A percentile compares a stretch with the other conserved stretches of the same genome.
phyloP scores from a whole-genome alignment of 2,888 invertebrate species.

The Ctena decussata region DNA sequence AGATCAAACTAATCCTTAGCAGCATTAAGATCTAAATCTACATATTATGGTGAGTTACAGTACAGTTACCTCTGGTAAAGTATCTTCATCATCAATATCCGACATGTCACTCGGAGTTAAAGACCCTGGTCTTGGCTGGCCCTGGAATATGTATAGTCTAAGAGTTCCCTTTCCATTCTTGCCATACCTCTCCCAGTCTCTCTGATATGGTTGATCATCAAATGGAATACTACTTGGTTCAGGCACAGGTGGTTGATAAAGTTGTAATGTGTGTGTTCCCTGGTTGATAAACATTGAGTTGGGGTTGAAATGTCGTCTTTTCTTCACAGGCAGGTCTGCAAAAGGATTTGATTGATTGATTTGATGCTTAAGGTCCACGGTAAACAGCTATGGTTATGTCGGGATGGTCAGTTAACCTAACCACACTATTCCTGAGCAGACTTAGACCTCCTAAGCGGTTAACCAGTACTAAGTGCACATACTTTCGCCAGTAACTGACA shows the following conservation, averaged over 20 bases:
- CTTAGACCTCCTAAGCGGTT: no score
- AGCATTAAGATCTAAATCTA: no score
- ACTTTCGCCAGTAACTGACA: no score
- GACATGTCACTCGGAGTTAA: slow-evolving; percentile 84
- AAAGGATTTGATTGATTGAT: neutral
- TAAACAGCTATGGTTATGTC: no score
- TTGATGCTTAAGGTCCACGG: neutral
- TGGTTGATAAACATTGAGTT: slow-evolving; percentile 78
- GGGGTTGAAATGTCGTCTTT: slow-evolving; percentile 75
- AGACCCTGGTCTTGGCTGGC: slow-evolving; percentile 83
- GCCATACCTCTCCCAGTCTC: slow-evolving; percentile 79
- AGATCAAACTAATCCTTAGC: no score
- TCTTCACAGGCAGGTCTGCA: slow-evolving; percentile 71
- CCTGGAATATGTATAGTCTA: slow-evolving; percentile 82
- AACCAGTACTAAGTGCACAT: no score
- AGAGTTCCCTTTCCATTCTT: slow-evolving; percentile 81
- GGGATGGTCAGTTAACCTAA: no score
- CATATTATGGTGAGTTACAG: no score
- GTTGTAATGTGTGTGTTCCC: slow-evolving; percentile 81
- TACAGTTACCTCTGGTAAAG: slow-evolving; percentile 76
- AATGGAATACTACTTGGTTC: slow-evolving; percentile 78
- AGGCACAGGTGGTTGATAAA: slow-evolving; percentile 83
- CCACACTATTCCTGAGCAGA: no score
- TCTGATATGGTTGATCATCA: slow-evolving; percentile 65
- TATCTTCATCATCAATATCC: slow-evolving; percentile 82